Percentiles rank a stretch among this genome's conserved stretches.
Conservation (phyloP, 2,113 vertebrate species). For the Cephalopterus ornatus region DNA sequence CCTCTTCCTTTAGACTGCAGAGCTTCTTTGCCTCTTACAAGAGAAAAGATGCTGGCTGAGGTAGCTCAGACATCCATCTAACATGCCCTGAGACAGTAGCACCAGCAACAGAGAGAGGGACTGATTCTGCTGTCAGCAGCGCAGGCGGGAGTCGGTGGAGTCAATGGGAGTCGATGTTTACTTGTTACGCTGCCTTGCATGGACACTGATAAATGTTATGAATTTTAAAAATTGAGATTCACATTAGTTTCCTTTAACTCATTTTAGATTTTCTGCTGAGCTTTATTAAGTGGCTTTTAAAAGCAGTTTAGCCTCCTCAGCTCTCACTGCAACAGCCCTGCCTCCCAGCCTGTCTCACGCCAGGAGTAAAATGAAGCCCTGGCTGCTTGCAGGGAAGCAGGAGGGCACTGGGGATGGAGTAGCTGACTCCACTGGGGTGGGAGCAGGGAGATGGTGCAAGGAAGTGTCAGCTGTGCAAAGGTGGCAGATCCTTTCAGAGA, state of each 20-base stretch:
- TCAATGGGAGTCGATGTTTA: slow-evolving; percentile 38
- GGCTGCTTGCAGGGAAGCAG: neutral
- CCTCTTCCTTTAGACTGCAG: neutral
- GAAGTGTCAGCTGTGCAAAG: neutral
- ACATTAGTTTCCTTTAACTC: slow-evolving; percentile 50
- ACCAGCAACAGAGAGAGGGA: neutral
- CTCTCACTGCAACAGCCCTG: neutral
- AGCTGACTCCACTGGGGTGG: accelerated
- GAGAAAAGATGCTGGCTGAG: slow-evolving; percentile 4
- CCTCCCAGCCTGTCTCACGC: neutral
- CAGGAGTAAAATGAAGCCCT: neutral
- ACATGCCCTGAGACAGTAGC: neutral
- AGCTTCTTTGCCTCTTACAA: slow-evolving; percentile 19
- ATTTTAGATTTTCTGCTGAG: slow-evolving; percentile 54
- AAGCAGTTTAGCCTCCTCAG: neutral
- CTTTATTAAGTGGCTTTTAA: slow-evolving; percentile 62
- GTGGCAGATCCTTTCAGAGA: neutral
- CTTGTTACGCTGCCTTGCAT: neutral
- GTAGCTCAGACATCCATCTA: slow-evolving; percentile 19
- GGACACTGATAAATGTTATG: slow-evolving; percentile 60
- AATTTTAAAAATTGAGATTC: slow-evolving; percentile 59
- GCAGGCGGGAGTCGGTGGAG: neutral
- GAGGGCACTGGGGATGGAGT: neutral
- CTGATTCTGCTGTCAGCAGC: neutral
- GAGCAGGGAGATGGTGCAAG: neutral